Percentiles rank a stretch among this genome's conserved stretches.
These are phyloP conservation scores for Piezodorus guildinii DNA, from an alignment of 1,140 invertebrate genomes.

Conservation along the genomic window DNA sequence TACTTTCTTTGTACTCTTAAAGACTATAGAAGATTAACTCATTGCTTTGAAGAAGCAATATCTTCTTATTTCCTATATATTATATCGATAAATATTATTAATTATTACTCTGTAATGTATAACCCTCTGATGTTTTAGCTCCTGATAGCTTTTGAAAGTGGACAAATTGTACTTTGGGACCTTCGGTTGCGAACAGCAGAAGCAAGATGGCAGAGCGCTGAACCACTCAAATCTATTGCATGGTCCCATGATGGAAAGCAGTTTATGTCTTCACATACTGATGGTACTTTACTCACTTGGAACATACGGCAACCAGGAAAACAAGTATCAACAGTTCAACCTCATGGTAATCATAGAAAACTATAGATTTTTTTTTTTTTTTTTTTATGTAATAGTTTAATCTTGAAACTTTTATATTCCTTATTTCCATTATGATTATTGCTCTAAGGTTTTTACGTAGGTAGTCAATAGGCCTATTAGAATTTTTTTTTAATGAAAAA, in stretches of 20 bases:
- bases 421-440: too few relatives aligned
- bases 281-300: conserved; percentile 92
- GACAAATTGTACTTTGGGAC: conserved; percentile 93
- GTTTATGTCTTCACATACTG: conserved; percentile 91
- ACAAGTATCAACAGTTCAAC: conserved; percentile 69
- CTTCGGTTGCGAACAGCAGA: conserved; percentile 71
- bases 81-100: too few relatives aligned
- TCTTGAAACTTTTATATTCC: too few relatives aligned
- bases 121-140: conserved; percentile 47
- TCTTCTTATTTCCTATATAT: too few relatives aligned
- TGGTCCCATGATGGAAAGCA: conserved; percentile 98
- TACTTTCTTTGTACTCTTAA: too few relatives aligned
- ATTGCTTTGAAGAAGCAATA: too few relatives aligned
- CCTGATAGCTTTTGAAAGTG: conserved; percentile 91
- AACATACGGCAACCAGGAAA: conserved; percentile 59
- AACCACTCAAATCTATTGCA: conserved; percentile 71
- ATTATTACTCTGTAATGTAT: too few relatives aligned
- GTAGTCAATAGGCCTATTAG: too few relatives aligned
- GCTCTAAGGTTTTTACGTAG: too few relatives aligned
- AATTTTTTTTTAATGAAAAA: too few relatives aligned
- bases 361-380: neutral
- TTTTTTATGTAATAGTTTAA: too few relatives aligned
- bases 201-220: conserved; percentile 62
- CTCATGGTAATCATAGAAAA: conserved; percentile 62
- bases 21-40: too few relatives aligned